Conservation (phyloP, 35 echinoderm and acorn worm genomes). For the Diadema setosum region DNA sequence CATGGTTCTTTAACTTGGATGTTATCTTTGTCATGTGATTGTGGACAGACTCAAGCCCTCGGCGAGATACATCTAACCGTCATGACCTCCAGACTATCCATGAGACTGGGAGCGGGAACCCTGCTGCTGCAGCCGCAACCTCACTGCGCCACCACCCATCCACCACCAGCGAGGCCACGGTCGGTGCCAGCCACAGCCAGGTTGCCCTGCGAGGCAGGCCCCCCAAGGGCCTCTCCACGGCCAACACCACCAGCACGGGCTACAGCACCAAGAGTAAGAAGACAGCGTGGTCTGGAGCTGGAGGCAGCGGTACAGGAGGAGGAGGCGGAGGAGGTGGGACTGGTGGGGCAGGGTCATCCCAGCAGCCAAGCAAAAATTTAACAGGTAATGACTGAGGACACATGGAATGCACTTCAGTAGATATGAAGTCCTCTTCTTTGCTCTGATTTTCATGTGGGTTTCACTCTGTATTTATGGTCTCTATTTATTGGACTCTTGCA, state of each 20-base stretch:
- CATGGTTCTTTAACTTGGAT: no score
- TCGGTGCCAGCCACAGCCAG: neutral
- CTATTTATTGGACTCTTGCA: no score
- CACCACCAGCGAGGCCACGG: neutral
- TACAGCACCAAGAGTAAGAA: constrained; percentile 63
- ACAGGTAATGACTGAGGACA: neutral
- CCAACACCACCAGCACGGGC: neutral
- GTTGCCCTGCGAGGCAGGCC: neutral
- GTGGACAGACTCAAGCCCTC: neutral
- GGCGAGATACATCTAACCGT: neutral
- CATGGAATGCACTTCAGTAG: no score
- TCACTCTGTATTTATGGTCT: no score
- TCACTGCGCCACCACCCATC: neutral
- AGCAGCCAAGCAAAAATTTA: neutral
- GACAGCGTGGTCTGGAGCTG: constrained; percentile 7
- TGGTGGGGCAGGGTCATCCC: neutral
- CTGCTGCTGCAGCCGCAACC: neutral
- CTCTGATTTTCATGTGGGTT: no score
- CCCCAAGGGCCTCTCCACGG: constrained; percentile 10
- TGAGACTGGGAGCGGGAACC: neutral
- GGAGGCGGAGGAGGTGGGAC: constrained; percentile 12
- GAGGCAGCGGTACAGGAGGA: neutral
- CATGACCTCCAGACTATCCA: constrained; percentile 37
- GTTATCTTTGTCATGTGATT: neutral
- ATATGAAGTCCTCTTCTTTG: no score